Evolutionary conservation across 1,140 invertebrate genomes (phyloP).

Genomic region (Thaumatotibia leucotreta): DNA sequence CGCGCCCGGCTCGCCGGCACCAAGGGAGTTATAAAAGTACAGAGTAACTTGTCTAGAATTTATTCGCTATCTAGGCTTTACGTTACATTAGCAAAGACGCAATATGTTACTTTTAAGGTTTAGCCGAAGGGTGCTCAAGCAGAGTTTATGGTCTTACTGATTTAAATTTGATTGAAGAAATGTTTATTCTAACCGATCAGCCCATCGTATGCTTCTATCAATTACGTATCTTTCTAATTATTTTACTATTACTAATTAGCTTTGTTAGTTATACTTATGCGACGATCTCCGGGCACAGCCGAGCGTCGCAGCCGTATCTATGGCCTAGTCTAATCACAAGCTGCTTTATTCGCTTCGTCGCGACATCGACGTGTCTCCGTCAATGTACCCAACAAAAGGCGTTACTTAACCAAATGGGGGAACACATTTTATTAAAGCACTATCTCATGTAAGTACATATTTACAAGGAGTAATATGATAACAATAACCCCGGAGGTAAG

Average conservation of each 20-base stretch:
- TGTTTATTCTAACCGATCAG: constrained; percentile 27
- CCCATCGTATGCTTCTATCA: constrained; percentile 28
- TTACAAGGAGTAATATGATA: constrained; percentile 56
- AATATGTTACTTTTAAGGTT: constrained; percentile 26
- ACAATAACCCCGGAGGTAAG: constrained; percentile 30
- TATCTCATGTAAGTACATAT: constrained; percentile 67
- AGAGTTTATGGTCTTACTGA: constrained; percentile 43
- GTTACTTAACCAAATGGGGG: constrained; percentile 38
- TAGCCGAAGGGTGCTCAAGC: constrained; percentile 46
- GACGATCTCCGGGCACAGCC: background rate
- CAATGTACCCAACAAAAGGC: constrained; percentile 34
- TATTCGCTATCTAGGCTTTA: constrained; percentile 37
- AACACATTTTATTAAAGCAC: constrained; percentile 71
- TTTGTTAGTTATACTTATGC: constrained; percentile 7
- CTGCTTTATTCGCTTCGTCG: constrained; percentile 30
- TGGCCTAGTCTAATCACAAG: constrained; percentile 43
- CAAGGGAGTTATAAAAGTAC: constrained; percentile 10
- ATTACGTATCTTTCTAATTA: constrained; percentile 17
- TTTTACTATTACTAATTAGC: constrained; percentile 8
- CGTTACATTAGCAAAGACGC: constrained; percentile 33
- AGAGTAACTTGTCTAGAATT: constrained; percentile 19
- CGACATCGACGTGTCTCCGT: constrained; percentile 23
- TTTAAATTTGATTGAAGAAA: constrained; percentile 38
- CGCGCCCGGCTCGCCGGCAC: background rate
- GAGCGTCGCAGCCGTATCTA: background rate